Base-by-base conservation (phyloP, 2,113 vertebrate species). In the Macrotis lagotis region DNA sequence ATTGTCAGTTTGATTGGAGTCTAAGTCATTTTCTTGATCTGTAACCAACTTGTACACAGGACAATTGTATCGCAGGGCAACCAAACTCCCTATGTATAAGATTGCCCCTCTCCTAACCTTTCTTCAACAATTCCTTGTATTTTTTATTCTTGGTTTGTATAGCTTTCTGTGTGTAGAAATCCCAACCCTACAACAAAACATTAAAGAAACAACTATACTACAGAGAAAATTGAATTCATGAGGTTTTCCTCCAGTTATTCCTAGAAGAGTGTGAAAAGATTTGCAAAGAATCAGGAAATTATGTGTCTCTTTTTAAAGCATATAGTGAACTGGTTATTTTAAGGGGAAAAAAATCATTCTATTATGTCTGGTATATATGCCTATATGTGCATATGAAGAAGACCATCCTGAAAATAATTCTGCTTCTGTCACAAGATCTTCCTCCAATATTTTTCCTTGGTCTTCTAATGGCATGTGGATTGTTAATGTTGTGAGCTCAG, bases 221-320 rank as follows among this genome's bases (percentile, higher is more conserved):
- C n/a, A 91, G 51, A 89, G 37, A 92, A 94, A 94, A 91, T 59
- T 74, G 26, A 90, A 93, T 90, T 25, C 48, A 1, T 7, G 59
- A 48, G 7, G 26, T 52, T 94, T 89, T 44, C 19, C 37, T 92
- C 59, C 50, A 95, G 90, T 91, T 16, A 74, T 66, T 92, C 10
- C 37, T 93, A 66, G 3, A 74, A 91, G 26, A 94, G 88, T 92
- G 48, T 94, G 95, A 94, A 94, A 92, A 48, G 31, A 28, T 14
- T 48, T 44, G 51, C 1, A 53, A 92, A 92, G 47, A 90, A 88
- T 94, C 47, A 91, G 49, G 4, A 48, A 95, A 91, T 89, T 89
- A 7, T 25, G 91, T 28, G 52, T 48, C n/a, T 88, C 14, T 93
- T 53, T 88, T 95, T 55, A 89, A 92, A 91, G 9, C 37, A 92